Base-by-base conservation (phyloP, 2,797 vertebrate species). In the Intellagama lesueurii region DNA sequence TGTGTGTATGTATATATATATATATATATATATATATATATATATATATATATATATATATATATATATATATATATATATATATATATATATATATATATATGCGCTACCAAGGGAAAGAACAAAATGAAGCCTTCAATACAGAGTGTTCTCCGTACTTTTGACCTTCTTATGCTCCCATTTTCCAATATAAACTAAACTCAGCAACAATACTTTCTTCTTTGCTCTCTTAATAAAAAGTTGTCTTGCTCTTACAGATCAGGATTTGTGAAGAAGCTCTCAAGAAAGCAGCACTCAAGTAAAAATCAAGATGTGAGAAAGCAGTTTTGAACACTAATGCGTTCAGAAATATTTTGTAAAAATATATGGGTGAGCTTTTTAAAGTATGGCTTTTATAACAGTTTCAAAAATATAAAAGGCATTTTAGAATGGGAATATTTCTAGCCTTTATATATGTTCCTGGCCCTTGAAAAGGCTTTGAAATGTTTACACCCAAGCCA, bases 401-500 rank as follows among this genome's bases (percentile, higher is more conserved):
- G 90, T 81, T 95, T 96, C 94, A 94, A 95, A 96, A 96, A 95
- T 95, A 95, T 93, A 96, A 96, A 97, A 96, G 94, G 89, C 95
- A 96, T 96, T 96, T 96, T 93, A 93, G 92, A 89, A 94, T 93
- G 88, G 92, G 93, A 92, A 94, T 91, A 93, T 94, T 93, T 96
- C 92, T 95, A 95, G 93, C 88, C 87, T 96, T 97, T 96, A 96
- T 96, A 40, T 40, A 40, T 32, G 96, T 95, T 94, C 93, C 93
- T 94, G 94, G 94, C 92, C 91, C 89, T 94, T 96, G 93, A 97
- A 97, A 96, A 93, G 91, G 92, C 94, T 96, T 96, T 94, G 91
- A 97, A 96, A 95, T 96, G 95, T 95, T 97, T 96, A 94, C 94
- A 90, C 91, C 93, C 89, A 93, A 0, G 32, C 91, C 90, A 93